phyloP scores from a whole-genome alignment of 2,888 invertebrate genomes.

The Dorcus hopei region DNA sequence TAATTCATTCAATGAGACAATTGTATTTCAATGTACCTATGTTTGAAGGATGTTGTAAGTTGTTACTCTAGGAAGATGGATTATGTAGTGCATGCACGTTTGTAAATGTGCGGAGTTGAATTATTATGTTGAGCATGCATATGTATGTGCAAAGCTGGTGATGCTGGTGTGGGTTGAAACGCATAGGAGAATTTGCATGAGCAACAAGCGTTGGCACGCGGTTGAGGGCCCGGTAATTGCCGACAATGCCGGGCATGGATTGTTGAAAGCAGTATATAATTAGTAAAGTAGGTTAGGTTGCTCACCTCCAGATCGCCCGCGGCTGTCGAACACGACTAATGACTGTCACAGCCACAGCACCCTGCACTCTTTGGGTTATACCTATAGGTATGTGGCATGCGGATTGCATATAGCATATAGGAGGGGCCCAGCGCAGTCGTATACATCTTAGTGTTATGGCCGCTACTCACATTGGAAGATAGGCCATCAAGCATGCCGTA shows the following conservation, averaged over 20 bases:
- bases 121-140: slow-evolving; percentile 8
- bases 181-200: slow-evolving; percentile 20
- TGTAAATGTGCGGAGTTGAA: neutral
- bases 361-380: slow-evolving; percentile 48
- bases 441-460: slow-evolving; percentile 61
- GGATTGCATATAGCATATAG: slow-evolving; percentile 52
- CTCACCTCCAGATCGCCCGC: slow-evolving; percentile 46
- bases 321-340: slow-evolving; percentile 51
- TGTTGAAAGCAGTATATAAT: slow-evolving; percentile 37
- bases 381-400: slow-evolving; percentile 51
- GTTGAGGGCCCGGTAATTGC: slow-evolving; percentile 34
- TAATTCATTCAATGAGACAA: too few species aligned
- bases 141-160: neutral
- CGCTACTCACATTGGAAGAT: slow-evolving; percentile 65
- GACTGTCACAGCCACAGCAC: slow-evolving; percentile 49
- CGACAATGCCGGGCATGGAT: slow-evolving; percentile 30
- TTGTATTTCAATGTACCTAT: too few species aligned
- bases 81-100: slow-evolving; percentile 1
- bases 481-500: slow-evolving; percentile 62
- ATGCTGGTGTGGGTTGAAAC: neutral
- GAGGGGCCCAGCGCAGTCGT: slow-evolving; percentile 60
- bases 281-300: slow-evolving; percentile 46
- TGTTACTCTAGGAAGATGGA: neutral
- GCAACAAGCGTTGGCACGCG: slow-evolving; percentile 35
- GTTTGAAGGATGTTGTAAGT: neutral